These are phyloP conservation scores for Chlorodrepanis virens DNA, from an alignment of 2,113 vertebrate species.

Conservation along the genomic window DNA sequence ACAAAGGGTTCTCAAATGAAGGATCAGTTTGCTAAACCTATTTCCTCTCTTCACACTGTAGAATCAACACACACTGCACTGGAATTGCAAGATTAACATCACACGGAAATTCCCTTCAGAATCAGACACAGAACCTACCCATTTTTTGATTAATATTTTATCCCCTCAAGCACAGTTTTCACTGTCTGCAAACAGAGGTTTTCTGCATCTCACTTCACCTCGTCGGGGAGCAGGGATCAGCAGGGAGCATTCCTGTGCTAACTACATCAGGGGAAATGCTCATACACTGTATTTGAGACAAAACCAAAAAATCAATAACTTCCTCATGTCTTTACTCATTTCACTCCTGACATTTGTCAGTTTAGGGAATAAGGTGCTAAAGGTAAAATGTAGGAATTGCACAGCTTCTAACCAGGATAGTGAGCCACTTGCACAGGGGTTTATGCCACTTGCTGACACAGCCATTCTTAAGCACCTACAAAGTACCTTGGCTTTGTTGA, in stretches of 20 bases:
- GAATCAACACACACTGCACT: background rate
- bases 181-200: background rate
- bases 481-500: background rate
- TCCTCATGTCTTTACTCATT: background rate
- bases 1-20: background rate
- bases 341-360: background rate
- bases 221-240: background rate
- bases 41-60: background rate
- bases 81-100: background rate
- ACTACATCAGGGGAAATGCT: background rate
- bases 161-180: background rate
- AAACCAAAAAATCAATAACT: background rate
- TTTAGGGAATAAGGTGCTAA: background rate
- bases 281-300: background rate
- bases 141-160: background rate
- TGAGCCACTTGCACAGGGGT: background rate
- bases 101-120: background rate
- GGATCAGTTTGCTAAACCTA: background rate
- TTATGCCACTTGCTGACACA: background rate
- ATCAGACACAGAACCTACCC: background rate
- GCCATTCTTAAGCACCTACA: background rate
- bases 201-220: background rate
- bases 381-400: background rate
- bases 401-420: background rate
- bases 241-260: background rate